Evolutionary conservation across 2,888 invertebrate species (phyloP).

Genomic region (Dryobota labecula): DNA sequence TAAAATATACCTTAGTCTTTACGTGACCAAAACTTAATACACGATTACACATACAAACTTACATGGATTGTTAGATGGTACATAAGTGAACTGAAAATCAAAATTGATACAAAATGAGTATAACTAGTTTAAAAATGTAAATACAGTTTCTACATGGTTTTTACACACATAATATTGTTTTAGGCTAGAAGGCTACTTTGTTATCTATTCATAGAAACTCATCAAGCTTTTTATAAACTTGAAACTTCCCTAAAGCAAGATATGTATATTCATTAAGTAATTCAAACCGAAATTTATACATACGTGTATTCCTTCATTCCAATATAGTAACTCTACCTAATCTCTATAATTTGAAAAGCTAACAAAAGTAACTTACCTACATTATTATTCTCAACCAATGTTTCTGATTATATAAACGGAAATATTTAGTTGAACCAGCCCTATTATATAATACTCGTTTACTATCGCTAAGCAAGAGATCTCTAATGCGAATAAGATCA

Average conservation of each 20-base stretch:
- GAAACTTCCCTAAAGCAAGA: not conserved
- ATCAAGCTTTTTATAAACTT: not conserved
- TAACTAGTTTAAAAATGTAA: not conserved
- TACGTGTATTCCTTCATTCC: not conserved
- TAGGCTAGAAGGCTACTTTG: not conserved
- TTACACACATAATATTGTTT: not conserved
- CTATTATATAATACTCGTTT: slow-evolving; percentile 44
- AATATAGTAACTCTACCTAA: slow-evolving; percentile 8
- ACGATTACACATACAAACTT: not conserved
- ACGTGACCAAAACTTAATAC: not conserved
- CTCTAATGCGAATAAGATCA: slow-evolving; percentile 49
- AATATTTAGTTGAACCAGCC: slow-evolving; percentile 36
- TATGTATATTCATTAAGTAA: not conserved
- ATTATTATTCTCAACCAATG: slow-evolving; percentile 27
- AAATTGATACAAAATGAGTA: not conserved
- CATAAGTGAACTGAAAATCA: not conserved
- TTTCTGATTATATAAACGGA: slow-evolving; percentile 42
- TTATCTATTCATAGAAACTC: not conserved
- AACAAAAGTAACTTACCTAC: slow-evolving; percentile 4
- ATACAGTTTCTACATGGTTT: not conserved
- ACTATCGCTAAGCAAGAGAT: slow-evolving; percentile 43
- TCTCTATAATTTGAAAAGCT: slow-evolving; percentile 22
- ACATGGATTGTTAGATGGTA: not conserved
- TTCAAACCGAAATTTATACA: slow-evolving; percentile 6
- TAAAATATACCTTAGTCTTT: not conserved